A percentile compares a stretch with the other conserved stretches of the same genome.
Conservation (phyloP, 2,888 invertebrate genomes). For the Calameuta idolon region DNA sequence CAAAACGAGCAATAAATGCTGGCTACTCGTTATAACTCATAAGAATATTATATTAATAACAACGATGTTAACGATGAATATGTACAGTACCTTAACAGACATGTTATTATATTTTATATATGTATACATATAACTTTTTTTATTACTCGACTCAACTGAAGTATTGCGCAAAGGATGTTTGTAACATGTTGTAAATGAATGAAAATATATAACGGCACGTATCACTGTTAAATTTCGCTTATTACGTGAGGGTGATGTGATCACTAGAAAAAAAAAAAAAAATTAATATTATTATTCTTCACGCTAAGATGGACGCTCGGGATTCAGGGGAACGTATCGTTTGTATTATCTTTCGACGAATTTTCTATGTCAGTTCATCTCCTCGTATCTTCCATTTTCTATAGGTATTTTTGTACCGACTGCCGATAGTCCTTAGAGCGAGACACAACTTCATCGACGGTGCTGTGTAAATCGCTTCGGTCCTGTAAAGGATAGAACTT, state of each 20-base stretch:
- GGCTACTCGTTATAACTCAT: neutral
- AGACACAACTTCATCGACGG: neutral
- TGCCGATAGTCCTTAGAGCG: neutral
- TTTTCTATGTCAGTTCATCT: neutral
- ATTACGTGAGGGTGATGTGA: neutral
- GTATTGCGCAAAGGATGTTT: slow-evolving; percentile 49
- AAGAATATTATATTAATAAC: slow-evolving; percentile 1
- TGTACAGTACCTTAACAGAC: slow-evolving; percentile 50
- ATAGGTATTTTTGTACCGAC: neutral
- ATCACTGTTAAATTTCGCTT: slow-evolving; percentile 22
- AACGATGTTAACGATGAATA: slow-evolving; percentile 26
- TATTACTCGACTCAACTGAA: slow-evolving; percentile 45
- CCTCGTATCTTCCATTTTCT: neutral
- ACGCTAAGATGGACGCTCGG: neutral
- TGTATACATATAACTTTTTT: slow-evolving; percentile 51
- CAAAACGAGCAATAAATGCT: neutral
- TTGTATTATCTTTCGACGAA: neutral
- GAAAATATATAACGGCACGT: slow-evolving; percentile 44
- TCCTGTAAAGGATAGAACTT: neutral
- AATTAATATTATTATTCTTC: neutral
- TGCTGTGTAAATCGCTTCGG: neutral
- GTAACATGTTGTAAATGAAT: slow-evolving; percentile 53
- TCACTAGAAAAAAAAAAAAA: neutral
- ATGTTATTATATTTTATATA: slow-evolving; percentile 47
- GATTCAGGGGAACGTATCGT: neutral